These are phyloP conservation scores for Burhinus bistriatus DNA, from an alignment of 2,113 vertebrate species.

Conservation along the genomic window DNA sequence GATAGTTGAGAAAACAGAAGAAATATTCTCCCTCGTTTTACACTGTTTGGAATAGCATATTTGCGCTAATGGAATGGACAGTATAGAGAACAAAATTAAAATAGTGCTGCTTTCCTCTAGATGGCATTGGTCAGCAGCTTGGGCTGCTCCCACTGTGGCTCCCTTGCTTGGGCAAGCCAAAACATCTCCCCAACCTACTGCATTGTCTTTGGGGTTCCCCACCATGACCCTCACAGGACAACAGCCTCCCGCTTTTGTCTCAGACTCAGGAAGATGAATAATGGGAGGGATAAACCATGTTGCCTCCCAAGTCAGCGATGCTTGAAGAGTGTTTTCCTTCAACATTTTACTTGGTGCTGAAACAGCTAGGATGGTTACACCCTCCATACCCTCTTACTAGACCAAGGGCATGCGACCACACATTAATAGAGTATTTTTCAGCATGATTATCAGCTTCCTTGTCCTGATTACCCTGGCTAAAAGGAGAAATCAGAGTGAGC, in stretches of 20 bases:
- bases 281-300: background rate
- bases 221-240: background rate
- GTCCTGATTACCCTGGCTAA: background rate
- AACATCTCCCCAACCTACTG: background rate
- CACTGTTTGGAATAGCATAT: background rate
- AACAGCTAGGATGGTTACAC: too few species aligned
- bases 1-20: background rate
- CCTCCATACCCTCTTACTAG: background rate
- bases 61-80: background rate
- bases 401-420: background rate
- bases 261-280: background rate
- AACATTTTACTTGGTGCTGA: background rate
- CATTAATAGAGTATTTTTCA: background rate
- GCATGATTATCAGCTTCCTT: background rate
- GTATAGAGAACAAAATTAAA: background rate
- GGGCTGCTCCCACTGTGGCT: background rate
- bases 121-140: background rate
- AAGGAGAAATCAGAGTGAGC: background rate
- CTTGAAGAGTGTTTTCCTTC: background rate
- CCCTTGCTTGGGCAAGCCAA: background rate
- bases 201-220: background rate
- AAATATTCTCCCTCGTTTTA: background rate
- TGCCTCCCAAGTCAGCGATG: background rate
- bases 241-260: background rate
- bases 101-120: background rate